Conservation (phyloP, 2,888 invertebrate genomes). For the Parasteatoda lunata region DNA sequence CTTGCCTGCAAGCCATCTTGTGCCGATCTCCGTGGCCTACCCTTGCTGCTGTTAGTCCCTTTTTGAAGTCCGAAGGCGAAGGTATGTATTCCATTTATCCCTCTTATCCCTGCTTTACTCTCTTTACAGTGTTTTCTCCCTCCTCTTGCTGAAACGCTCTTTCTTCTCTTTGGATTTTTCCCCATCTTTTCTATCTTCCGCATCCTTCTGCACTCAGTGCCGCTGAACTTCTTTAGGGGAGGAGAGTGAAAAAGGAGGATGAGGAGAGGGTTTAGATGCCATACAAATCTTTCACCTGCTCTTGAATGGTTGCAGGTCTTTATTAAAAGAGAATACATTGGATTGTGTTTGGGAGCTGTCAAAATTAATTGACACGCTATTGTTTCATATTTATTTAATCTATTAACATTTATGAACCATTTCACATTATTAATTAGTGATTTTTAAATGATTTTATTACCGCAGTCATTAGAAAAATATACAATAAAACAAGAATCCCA, state of each 20-base stretch:
- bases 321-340: slow-evolving; percentile 29
- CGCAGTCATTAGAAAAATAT: too few relatives aligned
- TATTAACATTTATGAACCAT: too few relatives aligned
- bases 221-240: slow-evolving; percentile 4
- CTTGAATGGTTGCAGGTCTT: slow-evolving; percentile 34
- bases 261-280: not conserved
- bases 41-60: slow-evolving; percentile 57
- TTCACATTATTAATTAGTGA: too few relatives aligned
- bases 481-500: too few relatives aligned
- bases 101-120: slow-evolving; percentile 11
- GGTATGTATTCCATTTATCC: slow-evolving; percentile 39
- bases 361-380: slow-evolving; percentile 10
- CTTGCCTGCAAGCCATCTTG: slow-evolving; percentile 57
- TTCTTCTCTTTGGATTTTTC: not conserved
- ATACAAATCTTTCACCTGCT: slow-evolving; percentile 35
- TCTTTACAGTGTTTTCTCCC: not conserved
- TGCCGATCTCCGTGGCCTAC: slow-evolving; percentile 44
- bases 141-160: not conserved
- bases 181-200: slow-evolving; percentile 5
- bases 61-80: slow-evolving; percentile 59
- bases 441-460: too few relatives aligned
- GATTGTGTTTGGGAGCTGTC: slow-evolving; percentile 20
- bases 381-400: too few relatives aligned
- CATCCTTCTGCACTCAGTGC: slow-evolving; percentile 2
- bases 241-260: not conserved